Base-by-base conservation (phyloP, 2,888 invertebrate genomes). In the Oligia strigilis region DNA sequence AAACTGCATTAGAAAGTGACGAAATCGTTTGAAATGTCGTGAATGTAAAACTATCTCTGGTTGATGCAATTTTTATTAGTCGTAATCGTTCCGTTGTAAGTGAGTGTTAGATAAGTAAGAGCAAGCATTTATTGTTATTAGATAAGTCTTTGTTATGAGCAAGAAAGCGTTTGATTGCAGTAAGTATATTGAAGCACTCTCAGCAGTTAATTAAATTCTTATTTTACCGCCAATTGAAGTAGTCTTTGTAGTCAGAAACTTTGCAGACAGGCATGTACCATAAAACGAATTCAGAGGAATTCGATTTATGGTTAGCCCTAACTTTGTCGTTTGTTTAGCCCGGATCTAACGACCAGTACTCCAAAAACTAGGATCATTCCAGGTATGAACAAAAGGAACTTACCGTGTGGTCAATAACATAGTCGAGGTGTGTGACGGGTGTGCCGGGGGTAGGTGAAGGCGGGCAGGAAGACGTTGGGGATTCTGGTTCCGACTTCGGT, bases 381-480 rank as follows among this genome's bases (percentile, higher is more conserved):
- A 14, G 6, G 52, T 2, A 4, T 23, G 14, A 36, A 58, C 0
- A 70, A 73, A 76, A 75, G 65, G 2, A 73, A 72, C 66, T 95
- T 92, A 98, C 98, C 95, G 97, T 98, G 94, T 97, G 97, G 92
- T 97, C 98, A 92, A 97, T 97, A 86, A 98, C 97, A 91, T 97
- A 97, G 93, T 98, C 97, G 85, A 97, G 95, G 90, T 97, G 95
- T 95, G 97, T 92, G 91, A 97, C 92, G 80, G 97, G 93, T 90
- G 97, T 94, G 95, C 95, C 93, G 49, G 98, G 98, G 76, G 98
- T 98, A 65, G 98, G 98, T 78, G 98, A 98, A 75, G 98, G 97
- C 52, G 98, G 98, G 93, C 98, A 98, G 82, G 98, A 98, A 36
- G 98, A 98, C 49, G 97, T 97, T 23, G 98, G 98, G 82, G 98